Evolutionary conservation across 2,888 invertebrate species (phyloP), one percentile per base, ranked within the genome.

Genomic region (Drosophila austrosaltans): DNA sequence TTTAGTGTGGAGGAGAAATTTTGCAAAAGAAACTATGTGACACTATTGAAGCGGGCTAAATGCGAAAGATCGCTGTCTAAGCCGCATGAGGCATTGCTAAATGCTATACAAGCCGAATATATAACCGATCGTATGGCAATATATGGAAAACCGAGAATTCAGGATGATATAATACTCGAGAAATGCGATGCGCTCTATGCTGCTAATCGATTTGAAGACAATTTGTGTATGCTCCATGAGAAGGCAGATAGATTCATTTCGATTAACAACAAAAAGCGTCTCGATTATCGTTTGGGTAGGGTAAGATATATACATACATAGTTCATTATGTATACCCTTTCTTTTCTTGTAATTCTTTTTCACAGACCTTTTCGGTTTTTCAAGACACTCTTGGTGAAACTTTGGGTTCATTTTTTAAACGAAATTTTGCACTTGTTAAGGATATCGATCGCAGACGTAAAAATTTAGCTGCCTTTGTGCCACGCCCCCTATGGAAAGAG

Each of bases 171-270:
- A 0, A 77, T 82, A 28, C 60, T 90, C 20, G 85, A 84, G 64
- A 81, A 87, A 8, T 90, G 89, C 69, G 87, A 91, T 66, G 87
- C 87, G 0, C 68, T 90, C 1, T 88, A 86, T 57, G 85, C 90
- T 36, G 72, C 84, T 25, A 92, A 91, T 36, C 74, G 74, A 28
- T 90, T 91, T 25, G 92, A 91, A 71, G 76, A 79, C 7, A 79
- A 78, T 20, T 87, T 91, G 44, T 65, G 80, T 2, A 60, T 75
- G 8, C 53, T 91, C 2, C 76, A 81, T 40, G 66, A 72, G 30
- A 87, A 85, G 44, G 76, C 78, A 0, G 77, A 72, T 2, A 79
- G 64, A n/a, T 71, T 59, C 1, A 66, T 20, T 58, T 57, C 10
- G 22, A 16, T 0, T 39, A 69, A 1, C 3, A 57, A 7, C 1